phyloP scores from a whole-genome alignment of 2,797 vertebrate genomes.

The Capromys pilorides region DNA sequence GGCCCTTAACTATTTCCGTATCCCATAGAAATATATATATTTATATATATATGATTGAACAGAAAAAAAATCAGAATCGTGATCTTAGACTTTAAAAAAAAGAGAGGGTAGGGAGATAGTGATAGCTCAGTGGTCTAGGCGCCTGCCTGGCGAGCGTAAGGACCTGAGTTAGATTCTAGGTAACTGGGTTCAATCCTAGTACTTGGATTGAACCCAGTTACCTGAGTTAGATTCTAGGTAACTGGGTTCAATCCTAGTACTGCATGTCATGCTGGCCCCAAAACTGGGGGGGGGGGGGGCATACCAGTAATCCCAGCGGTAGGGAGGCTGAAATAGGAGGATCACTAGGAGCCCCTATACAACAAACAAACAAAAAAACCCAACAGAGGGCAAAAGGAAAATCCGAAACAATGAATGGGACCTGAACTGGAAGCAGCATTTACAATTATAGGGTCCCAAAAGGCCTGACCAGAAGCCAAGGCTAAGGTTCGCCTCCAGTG shows the following conservation, averaged over 20 bases:
- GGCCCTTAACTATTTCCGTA: not conserved
- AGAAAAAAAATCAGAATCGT: not conserved
- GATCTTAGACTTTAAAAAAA: not conserved
- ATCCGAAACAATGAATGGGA: not conserved
- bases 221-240: too few species aligned
- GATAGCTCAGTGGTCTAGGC: too few species aligned
- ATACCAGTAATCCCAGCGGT: too few species aligned
- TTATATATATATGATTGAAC: not conserved
- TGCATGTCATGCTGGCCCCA: too few species aligned
- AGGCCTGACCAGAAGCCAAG: not conserved
- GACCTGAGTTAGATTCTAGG: too few species aligned
- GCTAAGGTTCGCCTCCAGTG: not conserved
- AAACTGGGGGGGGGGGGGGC: too few species aligned
- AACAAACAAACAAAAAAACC: not conserved
- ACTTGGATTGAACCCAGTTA: too few species aligned
- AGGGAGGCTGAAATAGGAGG: too few species aligned
- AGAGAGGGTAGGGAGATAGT: not conserved
- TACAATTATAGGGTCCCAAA: conserved; percentile 20
- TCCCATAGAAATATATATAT: not conserved
- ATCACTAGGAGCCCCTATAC: too few species aligned
- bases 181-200: too few species aligned
- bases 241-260: too few species aligned
- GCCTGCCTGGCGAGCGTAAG: too few species aligned
- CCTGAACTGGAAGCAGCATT: conserved; percentile 22
- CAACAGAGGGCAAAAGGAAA: not conserved